Evolutionary conservation across 2,888 invertebrate species (phyloP).

Genomic region (Phengaris arion): DNA sequence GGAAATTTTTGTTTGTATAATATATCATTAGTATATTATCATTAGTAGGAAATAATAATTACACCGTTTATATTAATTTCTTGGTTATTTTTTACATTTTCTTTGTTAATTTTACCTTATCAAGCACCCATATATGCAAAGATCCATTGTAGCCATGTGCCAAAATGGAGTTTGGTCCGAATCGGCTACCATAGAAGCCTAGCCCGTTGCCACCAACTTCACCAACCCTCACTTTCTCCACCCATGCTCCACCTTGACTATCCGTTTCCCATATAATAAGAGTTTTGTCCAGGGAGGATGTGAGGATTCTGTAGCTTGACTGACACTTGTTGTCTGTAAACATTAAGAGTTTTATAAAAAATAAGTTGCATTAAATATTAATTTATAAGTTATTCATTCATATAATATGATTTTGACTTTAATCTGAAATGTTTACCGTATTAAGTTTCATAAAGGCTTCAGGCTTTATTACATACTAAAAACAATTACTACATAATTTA

Average conservation of each 20-base stretch:
- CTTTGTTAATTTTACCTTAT: slow-evolving; percentile 53
- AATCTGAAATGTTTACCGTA: no score
- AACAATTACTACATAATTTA: no score
- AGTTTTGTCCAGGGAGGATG: slow-evolving; percentile 95
- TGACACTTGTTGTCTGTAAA: slow-evolving; percentile 35
- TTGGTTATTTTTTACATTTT: background rate
- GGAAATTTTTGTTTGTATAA: no score
- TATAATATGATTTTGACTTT: no score
- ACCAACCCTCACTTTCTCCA: slow-evolving; percentile 90
- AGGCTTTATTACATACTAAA: no score
- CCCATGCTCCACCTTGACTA: slow-evolving; percentile 83
- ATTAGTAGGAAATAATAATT: background rate
- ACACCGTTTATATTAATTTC: background rate
- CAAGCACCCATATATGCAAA: slow-evolving; percentile 90
- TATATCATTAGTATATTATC: no score
- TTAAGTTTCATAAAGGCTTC: no score
- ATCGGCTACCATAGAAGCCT: slow-evolving; percentile 95
- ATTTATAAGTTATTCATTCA: no score
- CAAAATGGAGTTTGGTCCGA: slow-evolving; percentile 84
- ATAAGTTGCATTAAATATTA: no score
- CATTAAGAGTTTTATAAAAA: background rate
- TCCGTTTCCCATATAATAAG: slow-evolving; percentile 92
- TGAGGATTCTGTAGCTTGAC: slow-evolving; percentile 81
- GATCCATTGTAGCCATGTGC: slow-evolving; percentile 96
- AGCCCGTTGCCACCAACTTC: slow-evolving; percentile 95